Evolutionary conservation across 53 echinoderm and acorn worm species (phyloP).

Genomic region (Astropecten irregularis): DNA sequence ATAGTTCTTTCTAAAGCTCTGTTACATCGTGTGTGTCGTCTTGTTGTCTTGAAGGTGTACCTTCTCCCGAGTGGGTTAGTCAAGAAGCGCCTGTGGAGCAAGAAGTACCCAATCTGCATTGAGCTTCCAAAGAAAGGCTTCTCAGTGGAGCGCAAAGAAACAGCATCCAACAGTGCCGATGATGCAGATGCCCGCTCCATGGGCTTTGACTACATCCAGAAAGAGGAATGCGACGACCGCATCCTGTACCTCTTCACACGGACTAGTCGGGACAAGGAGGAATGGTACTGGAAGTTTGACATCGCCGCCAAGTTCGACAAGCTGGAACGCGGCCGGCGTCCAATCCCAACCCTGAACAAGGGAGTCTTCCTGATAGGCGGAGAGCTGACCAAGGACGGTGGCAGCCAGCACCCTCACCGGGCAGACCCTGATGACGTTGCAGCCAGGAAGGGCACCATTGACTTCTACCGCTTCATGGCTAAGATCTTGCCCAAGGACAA

Average conservation of each 20-base stretch:
- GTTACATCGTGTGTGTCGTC: too few species aligned
- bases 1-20: too few species aligned
- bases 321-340: constrained; percentile 58
- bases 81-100: constrained; percentile 94
- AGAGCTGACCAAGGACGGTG: constrained; percentile 68
- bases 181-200: constrained; percentile 41
- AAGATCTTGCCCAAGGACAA: constrained; percentile 94
- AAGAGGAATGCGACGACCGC: constrained; percentile 81
- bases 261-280: constrained; percentile 95
- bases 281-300: constrained; percentile 97
- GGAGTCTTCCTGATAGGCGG: constrained; percentile 72
- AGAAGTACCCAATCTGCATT: constrained; percentile 95
- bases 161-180: constrained; percentile 29
- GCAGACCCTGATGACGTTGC: constrained; percentile 67
- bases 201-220: constrained; percentile 87
- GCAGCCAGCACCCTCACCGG: constrained; percentile 59
- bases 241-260: constrained; percentile 79
- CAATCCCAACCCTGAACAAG: constrained; percentile 83
- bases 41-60: constrained; percentile 61
- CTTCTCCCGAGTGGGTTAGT: constrained; percentile 86
- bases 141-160: constrained; percentile 58
- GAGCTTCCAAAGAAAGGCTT: constrained; percentile 82
- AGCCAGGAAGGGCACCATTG: constrained; percentile 76
- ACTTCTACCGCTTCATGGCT: constrained; percentile 88
- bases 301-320: constrained; percentile 59